Conservation (phyloP, 2,888 invertebrate species). For the Celastrina argiolus region DNA sequence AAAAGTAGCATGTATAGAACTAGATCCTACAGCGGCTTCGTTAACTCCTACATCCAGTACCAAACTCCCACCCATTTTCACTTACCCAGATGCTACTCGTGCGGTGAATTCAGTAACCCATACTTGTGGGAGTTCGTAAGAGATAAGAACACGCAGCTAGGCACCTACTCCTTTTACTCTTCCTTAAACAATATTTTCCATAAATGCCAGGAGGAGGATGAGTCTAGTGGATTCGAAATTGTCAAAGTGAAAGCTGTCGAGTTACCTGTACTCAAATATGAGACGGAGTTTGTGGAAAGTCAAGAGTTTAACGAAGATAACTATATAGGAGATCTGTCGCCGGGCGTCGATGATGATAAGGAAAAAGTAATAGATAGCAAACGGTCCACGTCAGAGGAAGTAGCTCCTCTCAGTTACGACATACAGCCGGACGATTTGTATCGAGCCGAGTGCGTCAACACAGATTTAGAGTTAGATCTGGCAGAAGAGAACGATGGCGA, state of each 20-base stretch:
- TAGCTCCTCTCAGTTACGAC: conserved; percentile 10
- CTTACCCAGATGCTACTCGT: conserved; percentile 57
- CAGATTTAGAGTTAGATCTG: conserved; percentile 37
- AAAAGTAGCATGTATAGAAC: conserved; percentile 50
- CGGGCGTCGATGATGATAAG: conserved; percentile 29
- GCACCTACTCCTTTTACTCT: conserved; percentile 40
- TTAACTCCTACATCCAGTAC: conserved; percentile 57
- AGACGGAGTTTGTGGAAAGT: conserved; percentile 57
- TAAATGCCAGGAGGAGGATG: conserved; percentile 43
- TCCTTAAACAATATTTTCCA: conserved; percentile 56
- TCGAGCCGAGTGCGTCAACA: conserved; percentile 40
- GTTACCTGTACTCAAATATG: conserved; percentile 46
- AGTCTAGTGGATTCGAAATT: conserved; percentile 29
- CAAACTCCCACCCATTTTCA: conserved; percentile 66
- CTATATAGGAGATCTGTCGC: conserved; percentile 52
- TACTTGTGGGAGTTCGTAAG: conserved; percentile 44
- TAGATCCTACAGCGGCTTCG: conserved; percentile 61
- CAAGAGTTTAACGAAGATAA: conserved; percentile 70
- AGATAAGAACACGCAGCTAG: background rate
- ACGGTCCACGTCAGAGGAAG: background rate
- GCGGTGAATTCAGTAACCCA: conserved; percentile 46
- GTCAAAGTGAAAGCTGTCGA: conserved; percentile 48
- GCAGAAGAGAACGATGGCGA: conserved; percentile 59
- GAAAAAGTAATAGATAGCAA: conserved; percentile 22
- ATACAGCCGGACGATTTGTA: conserved; percentile 28